Percentiles rank a stretch among this genome's conserved stretches.
phyloP scores from a whole-genome alignment of 2,113 vertebrate genomes.

The Mormyrus iriodes region DNA sequence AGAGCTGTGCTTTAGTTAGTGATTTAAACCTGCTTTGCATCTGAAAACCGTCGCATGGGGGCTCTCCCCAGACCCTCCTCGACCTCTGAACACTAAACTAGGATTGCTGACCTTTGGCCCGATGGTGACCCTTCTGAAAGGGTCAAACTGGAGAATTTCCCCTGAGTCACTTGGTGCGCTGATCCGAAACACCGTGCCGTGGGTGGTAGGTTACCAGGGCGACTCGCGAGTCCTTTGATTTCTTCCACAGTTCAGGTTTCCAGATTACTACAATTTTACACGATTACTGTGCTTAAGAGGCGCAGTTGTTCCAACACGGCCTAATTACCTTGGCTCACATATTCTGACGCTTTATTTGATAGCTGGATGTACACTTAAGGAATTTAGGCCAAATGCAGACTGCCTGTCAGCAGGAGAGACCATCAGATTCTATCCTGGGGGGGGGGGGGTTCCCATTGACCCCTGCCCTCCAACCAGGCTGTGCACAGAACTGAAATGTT shows the following conservation, averaged over 20 bases:
- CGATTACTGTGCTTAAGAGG: not conserved
- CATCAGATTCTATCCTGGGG: not conserved
- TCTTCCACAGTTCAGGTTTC: not conserved
- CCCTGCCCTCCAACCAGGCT: not conserved
- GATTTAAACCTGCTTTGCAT: not conserved
- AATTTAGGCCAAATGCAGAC: not conserved
- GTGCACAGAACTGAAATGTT: not conserved
- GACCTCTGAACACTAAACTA: not conserved
- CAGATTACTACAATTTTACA: not conserved
- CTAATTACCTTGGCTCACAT: not conserved
- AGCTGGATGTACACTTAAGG: not conserved
- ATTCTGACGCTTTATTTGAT: not conserved
- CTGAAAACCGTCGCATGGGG: not conserved
- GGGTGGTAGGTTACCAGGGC: not conserved
- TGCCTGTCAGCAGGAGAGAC: not conserved
- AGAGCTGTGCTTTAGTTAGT: not conserved
- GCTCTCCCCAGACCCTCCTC: not conserved
- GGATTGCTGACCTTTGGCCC: not conserved
- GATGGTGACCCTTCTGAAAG: not conserved
- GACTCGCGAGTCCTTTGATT: not conserved
- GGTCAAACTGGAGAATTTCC: not conserved
- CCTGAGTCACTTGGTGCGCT: not conserved
- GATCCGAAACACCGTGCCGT: not conserved
- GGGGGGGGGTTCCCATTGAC: not conserved
- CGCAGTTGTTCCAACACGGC: not conserved